These are phyloP conservation scores for Calvadosia cruxmelitensis DNA, from an alignment of 30 jellyfish, hydroid and myxozoan genomes.

Conservation along the genomic window DNA sequence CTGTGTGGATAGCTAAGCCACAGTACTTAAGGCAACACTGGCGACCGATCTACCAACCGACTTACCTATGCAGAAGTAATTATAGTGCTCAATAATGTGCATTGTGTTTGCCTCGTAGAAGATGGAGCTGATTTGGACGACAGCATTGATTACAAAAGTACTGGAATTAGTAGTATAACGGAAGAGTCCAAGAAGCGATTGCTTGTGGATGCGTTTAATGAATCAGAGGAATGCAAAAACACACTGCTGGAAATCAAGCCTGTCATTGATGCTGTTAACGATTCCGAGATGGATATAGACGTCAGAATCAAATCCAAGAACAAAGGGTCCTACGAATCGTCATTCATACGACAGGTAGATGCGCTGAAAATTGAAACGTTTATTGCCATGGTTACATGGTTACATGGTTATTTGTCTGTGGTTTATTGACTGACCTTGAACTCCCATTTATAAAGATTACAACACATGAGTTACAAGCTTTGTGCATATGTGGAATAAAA, in stretches of 20 bases:
- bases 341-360: conserved; percentile 34
- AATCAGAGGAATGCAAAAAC: conserved; percentile 11
- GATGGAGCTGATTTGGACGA: neutral
- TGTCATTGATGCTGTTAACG: conserved; percentile 14
- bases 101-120: too few species aligned
- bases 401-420: too few species aligned
- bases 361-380: too few species aligned
- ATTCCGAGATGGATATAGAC: neutral
- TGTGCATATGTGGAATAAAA: too few species aligned
- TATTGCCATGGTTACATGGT: too few species aligned
- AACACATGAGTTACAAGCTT: too few species aligned
- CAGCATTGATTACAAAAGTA: neutral
- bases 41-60: neutral
- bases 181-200: conserved; percentile 11
- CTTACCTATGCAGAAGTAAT: conserved; percentile 4
- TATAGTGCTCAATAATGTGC: conserved; percentile 9
- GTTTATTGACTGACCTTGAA: too few species aligned
- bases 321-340: conserved; percentile 14
- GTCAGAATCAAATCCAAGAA: neutral
- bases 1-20: too few species aligned
- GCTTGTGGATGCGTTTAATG: conserved; percentile 6
- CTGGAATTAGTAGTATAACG: conserved; percentile 5
- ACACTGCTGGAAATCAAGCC: conserved; percentile 14
- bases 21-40: too few species aligned
- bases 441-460: too few species aligned